These are phyloP conservation scores for Phortica okadai DNA, from an alignment of 2,888 invertebrate genomes.

Conservation along the genomic window DNA sequence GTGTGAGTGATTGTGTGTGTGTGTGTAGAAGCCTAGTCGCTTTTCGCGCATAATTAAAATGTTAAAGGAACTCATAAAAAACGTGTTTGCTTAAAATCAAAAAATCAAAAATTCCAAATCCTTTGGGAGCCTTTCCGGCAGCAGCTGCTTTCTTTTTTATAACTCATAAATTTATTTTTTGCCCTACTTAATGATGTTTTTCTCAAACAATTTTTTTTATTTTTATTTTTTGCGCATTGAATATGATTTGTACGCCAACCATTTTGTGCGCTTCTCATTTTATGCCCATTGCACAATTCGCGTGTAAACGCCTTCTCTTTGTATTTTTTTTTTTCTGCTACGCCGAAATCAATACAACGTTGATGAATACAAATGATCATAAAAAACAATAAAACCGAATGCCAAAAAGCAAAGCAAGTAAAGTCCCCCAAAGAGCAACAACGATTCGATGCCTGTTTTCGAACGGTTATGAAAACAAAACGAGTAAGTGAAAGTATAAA, in stretches of 20 bases:
- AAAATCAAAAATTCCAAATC: neutral
- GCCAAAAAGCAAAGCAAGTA: conserved; percentile 55
- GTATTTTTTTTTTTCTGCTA: conserved; percentile 28
- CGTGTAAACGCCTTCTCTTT: conserved; percentile 49
- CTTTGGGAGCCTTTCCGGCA: conserved; percentile 20
- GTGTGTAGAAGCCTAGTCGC: no score
- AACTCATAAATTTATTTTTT: conserved; percentile 65
- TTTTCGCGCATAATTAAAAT: conserved; percentile 57
- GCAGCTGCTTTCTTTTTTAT: conserved; percentile 61
- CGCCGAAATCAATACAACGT: conserved; percentile 64
- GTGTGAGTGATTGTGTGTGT: no score
- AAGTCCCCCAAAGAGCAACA: conserved; percentile 5
- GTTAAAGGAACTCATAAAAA: conserved; percentile 38
- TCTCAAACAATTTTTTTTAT: neutral
- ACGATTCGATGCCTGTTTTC: neutral
- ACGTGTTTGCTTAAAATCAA: neutral
- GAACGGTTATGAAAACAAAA: conserved; percentile 21
- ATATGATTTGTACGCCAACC: conserved; percentile 7
- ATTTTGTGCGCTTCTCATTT: conserved; percentile 29
- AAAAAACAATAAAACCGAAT: conserved; percentile 69
- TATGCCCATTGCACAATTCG: conserved; percentile 38
- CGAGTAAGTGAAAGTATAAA: conserved; percentile 10
- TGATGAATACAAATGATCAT: conserved; percentile 71
- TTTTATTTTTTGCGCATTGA: neutral
- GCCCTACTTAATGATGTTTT: no score